Evolutionary conservation across 2,797 vertebrate species (phyloP).

Genomic region (Prionace glauca): DNA sequence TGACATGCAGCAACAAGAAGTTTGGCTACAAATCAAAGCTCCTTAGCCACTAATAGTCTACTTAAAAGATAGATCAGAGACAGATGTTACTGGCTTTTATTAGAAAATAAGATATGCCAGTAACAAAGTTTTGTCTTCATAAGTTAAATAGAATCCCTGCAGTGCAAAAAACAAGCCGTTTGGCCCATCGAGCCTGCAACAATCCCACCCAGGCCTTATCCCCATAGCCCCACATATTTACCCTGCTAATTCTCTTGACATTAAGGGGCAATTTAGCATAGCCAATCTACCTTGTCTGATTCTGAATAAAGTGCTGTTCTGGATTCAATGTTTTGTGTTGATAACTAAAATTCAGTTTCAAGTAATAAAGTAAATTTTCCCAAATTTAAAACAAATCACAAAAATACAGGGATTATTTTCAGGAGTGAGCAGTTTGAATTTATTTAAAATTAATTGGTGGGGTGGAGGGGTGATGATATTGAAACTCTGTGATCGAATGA

Average conservation of each 20-base stretch:
- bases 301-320: neutral
- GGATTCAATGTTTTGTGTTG: neutral
- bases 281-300: neutral
- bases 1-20: neutral
- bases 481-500: neutral
- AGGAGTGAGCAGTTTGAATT: neutral
- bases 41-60: neutral
- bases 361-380: neutral
- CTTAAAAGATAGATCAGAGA: neutral
- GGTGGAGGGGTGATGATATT: neutral
- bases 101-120: neutral
- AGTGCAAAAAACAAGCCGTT: too few relatives aligned
- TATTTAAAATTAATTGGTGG: neutral
- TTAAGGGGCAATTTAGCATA: too few relatives aligned
- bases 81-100: neutral
- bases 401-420: neutral
- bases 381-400: neutral
- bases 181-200: too few relatives aligned
- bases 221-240: too few relatives aligned
- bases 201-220: too few relatives aligned
- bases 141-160: too few relatives aligned
- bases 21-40: neutral
- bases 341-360: neutral
- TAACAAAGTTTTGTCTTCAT: neutral
- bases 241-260: too few relatives aligned